A percentile compares a stretch with the other conserved stretches of the same genome.
Evolutionary conservation across 1,140 invertebrate genomes (phyloP).

Genomic region (Camponotus vicinus): DNA sequence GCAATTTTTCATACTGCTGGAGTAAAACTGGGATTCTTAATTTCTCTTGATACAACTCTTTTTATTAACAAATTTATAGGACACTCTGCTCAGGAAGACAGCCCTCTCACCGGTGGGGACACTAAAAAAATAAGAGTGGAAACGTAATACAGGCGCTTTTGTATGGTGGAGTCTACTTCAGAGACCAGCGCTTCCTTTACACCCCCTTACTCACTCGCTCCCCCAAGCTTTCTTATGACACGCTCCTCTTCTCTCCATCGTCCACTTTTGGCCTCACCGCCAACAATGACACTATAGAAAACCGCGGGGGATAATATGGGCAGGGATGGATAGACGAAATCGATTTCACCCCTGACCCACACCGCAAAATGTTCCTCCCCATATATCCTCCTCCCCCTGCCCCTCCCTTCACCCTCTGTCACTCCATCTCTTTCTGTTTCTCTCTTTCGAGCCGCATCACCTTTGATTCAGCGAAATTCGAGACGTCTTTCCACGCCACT

Average conservation of each 20-base stretch:
- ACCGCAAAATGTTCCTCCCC: conserved; percentile 21
- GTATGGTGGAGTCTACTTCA: conserved; percentile 76
- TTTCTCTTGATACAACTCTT: neutral
- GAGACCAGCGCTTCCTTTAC: conserved; percentile 68
- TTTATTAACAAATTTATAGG: neutral
- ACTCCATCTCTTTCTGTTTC: conserved; percentile 26
- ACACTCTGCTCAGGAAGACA: neutral
- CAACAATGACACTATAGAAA: conserved; percentile 85
- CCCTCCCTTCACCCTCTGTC: neutral
- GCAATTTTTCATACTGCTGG: too few relatives aligned
- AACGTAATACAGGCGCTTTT: conserved; percentile 83
- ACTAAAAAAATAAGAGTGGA: conserved; percentile 81
- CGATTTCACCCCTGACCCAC: conserved; percentile 78
- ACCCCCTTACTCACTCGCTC: conserved; percentile 42
- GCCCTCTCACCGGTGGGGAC: conserved; percentile 67
- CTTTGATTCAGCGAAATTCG: conserved; percentile 86
- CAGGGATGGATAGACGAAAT: conserved; percentile 80
- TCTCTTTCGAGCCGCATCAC: conserved; percentile 72
- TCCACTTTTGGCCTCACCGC: conserved; percentile 55
- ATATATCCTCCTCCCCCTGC: conserved; percentile 3
- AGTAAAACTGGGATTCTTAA: neutral
- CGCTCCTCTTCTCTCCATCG: neutral
- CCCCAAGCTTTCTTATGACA: conserved; percentile 48
- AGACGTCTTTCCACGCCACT: conserved; percentile 84
- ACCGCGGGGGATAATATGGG: conserved; percentile 76